Evolutionary conservation across 2,888 invertebrate species (phyloP).

Genomic region (Brachynemurus nebulosus): DNA sequence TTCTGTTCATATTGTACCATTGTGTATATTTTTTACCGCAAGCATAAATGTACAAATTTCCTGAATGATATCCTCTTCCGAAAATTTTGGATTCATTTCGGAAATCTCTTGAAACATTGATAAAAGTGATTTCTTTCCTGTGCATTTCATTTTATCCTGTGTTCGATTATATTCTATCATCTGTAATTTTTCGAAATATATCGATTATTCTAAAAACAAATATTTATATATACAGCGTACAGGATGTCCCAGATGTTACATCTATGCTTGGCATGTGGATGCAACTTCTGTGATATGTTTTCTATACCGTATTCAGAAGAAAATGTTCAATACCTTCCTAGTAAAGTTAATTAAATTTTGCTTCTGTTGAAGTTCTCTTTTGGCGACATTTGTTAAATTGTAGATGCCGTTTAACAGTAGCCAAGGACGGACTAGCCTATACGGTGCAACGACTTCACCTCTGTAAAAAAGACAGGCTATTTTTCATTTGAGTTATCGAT

Average conservation of each 20-base stretch:
- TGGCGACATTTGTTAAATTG: conserved; percentile 35
- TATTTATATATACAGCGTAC: no score
- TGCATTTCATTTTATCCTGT: neutral
- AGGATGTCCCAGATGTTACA: no score
- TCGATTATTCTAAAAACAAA: no score
- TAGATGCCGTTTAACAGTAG: conserved; percentile 39
- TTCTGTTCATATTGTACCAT: neutral
- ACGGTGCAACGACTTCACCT: conserved; percentile 36
- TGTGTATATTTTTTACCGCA: conserved; percentile 28
- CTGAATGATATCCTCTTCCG: conserved; percentile 41
- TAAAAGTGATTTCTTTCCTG: conserved; percentile 31
- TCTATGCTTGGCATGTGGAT: no score
- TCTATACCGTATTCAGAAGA: no score
- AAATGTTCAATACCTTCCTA: conserved; percentile 28
- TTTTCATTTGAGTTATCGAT: no score
- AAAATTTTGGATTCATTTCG: conserved; percentile 35
- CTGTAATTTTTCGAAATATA: no score
- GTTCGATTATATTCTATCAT: conserved; percentile 5
- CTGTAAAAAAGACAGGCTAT: conserved; percentile 28
- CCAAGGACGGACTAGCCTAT: conserved; percentile 41
- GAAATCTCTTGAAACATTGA: conserved; percentile 40
- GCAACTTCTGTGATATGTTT: no score
- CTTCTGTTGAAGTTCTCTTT: conserved; percentile 37
- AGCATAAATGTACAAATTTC: conserved; percentile 49
- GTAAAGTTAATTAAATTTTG: conserved; percentile 33